phyloP scores from a whole-genome alignment of 92 coral and sea anemone species.

The Virgularia gustaviana region DNA sequence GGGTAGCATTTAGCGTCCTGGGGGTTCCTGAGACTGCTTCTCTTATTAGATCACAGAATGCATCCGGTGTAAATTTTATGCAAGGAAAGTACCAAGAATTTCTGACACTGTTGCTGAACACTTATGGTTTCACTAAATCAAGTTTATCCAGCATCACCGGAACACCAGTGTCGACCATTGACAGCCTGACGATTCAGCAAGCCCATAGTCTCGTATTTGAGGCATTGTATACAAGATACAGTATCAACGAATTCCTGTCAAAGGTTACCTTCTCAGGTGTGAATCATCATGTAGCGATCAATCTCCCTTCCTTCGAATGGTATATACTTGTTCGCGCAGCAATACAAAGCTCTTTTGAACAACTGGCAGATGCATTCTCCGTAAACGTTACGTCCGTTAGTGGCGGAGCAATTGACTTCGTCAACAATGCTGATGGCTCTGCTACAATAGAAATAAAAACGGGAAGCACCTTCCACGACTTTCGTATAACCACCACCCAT shows the following conservation, averaged over 20 bases:
- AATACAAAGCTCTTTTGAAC: slow-evolving; percentile 20
- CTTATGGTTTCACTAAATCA: slow-evolving; percentile 23
- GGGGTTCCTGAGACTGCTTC: slow-evolving; percentile 21
- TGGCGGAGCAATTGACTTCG: slow-evolving; percentile 4
- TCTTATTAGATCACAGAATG: slow-evolving; percentile 4
- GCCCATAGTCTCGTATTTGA: slow-evolving; percentile 19
- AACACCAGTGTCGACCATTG: slow-evolving; percentile 14
- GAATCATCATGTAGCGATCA: slow-evolving; percentile 12
- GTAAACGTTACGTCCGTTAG: background rate
- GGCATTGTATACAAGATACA: background rate
- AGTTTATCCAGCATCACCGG: slow-evolving; percentile 15
- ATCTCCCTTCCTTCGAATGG: slow-evolving; percentile 33
- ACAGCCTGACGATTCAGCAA: slow-evolving; percentile 14
- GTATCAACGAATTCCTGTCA: slow-evolving; percentile 7
- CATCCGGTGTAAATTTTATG: background rate
- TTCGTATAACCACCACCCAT: background rate
- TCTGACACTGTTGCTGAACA: slow-evolving; percentile 15
- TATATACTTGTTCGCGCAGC: slow-evolving; percentile 24
- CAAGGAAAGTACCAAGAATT: background rate
- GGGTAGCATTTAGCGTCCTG: background rate
- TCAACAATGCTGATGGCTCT: background rate
- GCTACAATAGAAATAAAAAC: background rate
- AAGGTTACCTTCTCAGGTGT: slow-evolving; percentile 18
- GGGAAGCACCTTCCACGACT: background rate
- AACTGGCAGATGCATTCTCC: slow-evolving; percentile 23